phyloP scores from a whole-genome alignment of 2,888 invertebrate genomes.

The Xanthostigma xanthostigma region DNA sequence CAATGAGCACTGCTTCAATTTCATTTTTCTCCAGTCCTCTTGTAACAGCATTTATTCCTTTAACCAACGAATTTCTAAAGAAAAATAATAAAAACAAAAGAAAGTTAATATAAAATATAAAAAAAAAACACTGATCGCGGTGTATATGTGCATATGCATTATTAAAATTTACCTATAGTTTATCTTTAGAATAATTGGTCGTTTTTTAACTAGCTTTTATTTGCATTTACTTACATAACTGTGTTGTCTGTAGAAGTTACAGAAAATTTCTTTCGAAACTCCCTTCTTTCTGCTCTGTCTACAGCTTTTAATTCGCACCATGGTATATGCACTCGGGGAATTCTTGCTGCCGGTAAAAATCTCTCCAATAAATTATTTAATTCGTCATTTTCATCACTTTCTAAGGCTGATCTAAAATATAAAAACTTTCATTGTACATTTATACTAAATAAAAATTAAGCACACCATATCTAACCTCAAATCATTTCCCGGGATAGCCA shows the following conservation, averaged over 20 bases:
- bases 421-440: not conserved
- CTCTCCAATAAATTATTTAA: not conserved
- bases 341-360: not conserved
- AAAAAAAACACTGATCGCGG: too few relatives aligned
- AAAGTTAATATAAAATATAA: too few relatives aligned
- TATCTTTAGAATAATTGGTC: too few relatives aligned
- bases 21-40: conserved; percentile 2
- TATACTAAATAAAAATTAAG: not conserved
- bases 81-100: not conserved
- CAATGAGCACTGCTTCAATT: not conserved
- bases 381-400: not conserved
- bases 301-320: not conserved
- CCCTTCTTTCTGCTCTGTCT: not conserved
- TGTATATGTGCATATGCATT: too few relatives aligned
- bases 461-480: too few relatives aligned
- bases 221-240: not conserved
- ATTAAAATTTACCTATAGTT: too few relatives aligned
- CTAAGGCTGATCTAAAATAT: not conserved
- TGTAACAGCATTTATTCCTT: conserved; percentile 2
- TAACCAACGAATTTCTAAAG: conserved; percentile 1
- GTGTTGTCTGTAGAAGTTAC: not conserved
- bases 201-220: not conserved
- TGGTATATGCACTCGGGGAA: not conserved
- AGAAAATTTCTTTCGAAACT: conserved; percentile 1
- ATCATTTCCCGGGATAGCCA: too few relatives aligned